phyloP scores from a whole-genome alignment of 2,888 invertebrate genomes.

The Bombyx huttoni region DNA sequence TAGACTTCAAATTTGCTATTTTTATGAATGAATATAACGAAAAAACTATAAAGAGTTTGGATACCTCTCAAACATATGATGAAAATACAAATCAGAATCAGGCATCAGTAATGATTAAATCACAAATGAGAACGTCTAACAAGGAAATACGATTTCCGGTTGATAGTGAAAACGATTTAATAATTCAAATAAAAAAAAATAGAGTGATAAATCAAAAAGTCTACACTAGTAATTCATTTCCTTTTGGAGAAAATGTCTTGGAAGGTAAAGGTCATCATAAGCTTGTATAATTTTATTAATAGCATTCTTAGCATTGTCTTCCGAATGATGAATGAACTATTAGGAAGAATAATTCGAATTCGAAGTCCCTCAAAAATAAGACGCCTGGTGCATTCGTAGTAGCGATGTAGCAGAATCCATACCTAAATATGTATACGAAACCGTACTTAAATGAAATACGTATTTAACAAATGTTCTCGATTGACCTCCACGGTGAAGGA shows the following conservation, averaged over 20 bases:
- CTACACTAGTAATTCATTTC: background rate
- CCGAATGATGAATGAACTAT: too few relatives aligned
- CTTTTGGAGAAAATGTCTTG: background rate
- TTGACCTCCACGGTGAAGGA: too few relatives aligned
- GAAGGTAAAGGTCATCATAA: background rate
- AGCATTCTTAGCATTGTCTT: too few relatives aligned
- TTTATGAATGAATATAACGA: slow-evolving; percentile 28
- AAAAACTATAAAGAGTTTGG: slow-evolving; percentile 28
- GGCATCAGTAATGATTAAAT: slow-evolving; percentile 23
- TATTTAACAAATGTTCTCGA: too few relatives aligned
- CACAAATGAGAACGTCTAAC: slow-evolving; percentile 19
- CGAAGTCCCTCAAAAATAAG: too few relatives aligned
- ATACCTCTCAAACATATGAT: slow-evolving; percentile 10
- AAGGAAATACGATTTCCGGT: slow-evolving; percentile 32
- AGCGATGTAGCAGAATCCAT: too few relatives aligned
- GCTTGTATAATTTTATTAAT: background rate
- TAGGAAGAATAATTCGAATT: too few relatives aligned
- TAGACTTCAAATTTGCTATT: slow-evolving; percentile 37
- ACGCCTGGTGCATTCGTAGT: too few relatives aligned
- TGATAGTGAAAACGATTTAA: slow-evolving; percentile 27
- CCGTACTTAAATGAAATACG: too few relatives aligned
- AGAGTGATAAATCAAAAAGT: background rate
- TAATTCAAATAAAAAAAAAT: slow-evolving; percentile 20
- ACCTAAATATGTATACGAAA: too few relatives aligned
- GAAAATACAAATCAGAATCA: slow-evolving; percentile 16